Base-by-base conservation (phyloP, 2,797 vertebrate genomes). In the Falco novaeseelandiae region DNA sequence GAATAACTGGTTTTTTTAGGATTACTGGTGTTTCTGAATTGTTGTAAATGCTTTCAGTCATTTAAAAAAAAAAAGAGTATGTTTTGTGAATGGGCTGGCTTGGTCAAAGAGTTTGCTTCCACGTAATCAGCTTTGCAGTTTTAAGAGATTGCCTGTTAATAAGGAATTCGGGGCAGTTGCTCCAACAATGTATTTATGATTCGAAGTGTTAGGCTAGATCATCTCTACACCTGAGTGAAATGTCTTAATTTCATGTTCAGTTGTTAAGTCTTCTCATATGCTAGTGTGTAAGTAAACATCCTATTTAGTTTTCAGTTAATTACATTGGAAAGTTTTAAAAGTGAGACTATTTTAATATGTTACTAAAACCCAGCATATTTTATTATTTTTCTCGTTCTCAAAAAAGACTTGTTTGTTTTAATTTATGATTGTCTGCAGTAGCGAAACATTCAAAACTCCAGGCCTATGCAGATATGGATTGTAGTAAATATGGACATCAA, bases 401-500 rank as follows among this genome's bases (percentile, higher is more conserved):
- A 67, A 65, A 82, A 70, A 23, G 44, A 62, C 2, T 26, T 26
- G 9, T 83, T 95, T 73, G 38, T 82, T 95, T 96, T 94, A 77
- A 70, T 89, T 89, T 83, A 36, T 52, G 57, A 36, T 71, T 77
- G 67, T 96, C 83, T 94, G 67, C 34, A 77, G 26, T 90, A 78
- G 49, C 61, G 52, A 90, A 78, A 80, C 82, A 72, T 73, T 94
- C 79, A 76, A 16, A 89, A 96, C 61, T 94, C 71, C 66, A 93
- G 91, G 89, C 87, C 93, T 87, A 0, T 86, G 85, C 82, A 92
- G 86, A 95, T 91, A 94, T 3, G 32, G 81, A 63, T 61, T 96
- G 83, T 93, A 13, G 93, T 92, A 96, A 96, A 96, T 93, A 83
- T 72, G 95, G 92, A 90, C 87, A 62, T 96, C 88, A 32, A 82